Evolutionary conservation across 2,888 invertebrate species (phyloP).

Genomic region (Horisme vitalbata): DNA sequence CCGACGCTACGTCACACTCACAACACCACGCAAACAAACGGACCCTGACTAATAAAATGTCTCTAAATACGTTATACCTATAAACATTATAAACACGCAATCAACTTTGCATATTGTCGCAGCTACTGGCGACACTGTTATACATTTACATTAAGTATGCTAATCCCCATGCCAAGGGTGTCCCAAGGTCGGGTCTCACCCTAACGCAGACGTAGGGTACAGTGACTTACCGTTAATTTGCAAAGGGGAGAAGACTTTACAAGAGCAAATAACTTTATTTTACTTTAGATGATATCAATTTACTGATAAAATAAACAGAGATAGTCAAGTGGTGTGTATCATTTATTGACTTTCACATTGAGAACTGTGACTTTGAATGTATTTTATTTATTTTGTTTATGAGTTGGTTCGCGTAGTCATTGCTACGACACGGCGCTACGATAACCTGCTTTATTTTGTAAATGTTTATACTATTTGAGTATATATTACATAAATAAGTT

Average conservation of each 20-base stretch:
- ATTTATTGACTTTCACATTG: no score
- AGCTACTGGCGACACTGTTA: constrained; percentile 14
- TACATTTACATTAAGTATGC: constrained; percentile 29
- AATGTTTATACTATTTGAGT: no score
- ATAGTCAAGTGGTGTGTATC: no score
- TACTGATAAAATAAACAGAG: no score
- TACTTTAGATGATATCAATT: no score
- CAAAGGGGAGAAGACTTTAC: constrained; percentile 10
- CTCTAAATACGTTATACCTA: constrained; percentile 28
- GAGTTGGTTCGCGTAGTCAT: no score
- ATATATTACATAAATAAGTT: no score
- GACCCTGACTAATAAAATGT: constrained; percentile 42
- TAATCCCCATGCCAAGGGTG: constrained; percentile 42
- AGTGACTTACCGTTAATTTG: constrained; percentile 18
- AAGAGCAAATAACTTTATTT: no score
- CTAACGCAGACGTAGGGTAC: constrained; percentile 67
- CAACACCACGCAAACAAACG: constrained; percentile 46
- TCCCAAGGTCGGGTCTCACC: constrained; percentile 64
- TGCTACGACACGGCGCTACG: no score
- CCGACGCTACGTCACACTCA: constrained; percentile 48
- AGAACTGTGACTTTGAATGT: no score
- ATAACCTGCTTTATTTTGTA: no score
- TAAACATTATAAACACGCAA: constrained; percentile 38
- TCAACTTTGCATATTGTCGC: constrained; percentile 28
- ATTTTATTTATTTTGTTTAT: no score